Conservation (phyloP, 2,113 vertebrate species). For the Brachionichthys hirsutus region DNA sequence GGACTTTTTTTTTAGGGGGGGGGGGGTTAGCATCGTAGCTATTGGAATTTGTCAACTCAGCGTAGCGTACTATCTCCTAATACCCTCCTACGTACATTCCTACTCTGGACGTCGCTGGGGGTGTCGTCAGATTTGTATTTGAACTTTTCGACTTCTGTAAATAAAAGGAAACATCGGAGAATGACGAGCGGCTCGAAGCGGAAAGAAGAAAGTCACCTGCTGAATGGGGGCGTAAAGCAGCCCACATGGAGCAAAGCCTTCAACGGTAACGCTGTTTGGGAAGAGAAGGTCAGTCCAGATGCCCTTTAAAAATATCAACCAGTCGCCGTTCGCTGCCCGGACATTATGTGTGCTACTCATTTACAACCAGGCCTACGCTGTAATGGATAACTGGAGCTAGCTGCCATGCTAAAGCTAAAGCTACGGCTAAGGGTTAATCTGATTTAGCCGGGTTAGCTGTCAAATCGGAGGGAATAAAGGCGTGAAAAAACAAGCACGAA, state of each 20-base stretch:
- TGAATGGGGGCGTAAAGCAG: constrained; percentile 78
- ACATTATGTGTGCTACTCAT: background rate
- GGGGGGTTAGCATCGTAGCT: no score
- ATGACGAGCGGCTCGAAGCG: constrained; percentile 77
- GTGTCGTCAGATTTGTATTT: background rate
- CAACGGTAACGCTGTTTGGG: constrained; percentile 77
- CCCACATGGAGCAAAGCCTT: constrained; percentile 81
- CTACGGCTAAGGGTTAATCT: constrained; percentile 41
- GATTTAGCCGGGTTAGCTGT: background rate
- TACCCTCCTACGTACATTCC: constrained; percentile 24
- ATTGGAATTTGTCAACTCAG: constrained; percentile 71
- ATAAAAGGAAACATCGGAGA: constrained; percentile 41
- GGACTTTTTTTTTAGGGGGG: background rate
- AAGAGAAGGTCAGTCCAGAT: constrained; percentile 73
- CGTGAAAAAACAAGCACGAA: no score
- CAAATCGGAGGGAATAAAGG: background rate
- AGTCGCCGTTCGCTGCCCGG: no score
- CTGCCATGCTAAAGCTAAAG: constrained; percentile 31
- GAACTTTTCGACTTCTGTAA: constrained; percentile 24
- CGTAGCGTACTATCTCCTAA: constrained; percentile 28
- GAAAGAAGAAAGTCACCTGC: constrained; percentile 78
- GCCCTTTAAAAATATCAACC: background rate
- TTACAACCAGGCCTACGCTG: background rate
- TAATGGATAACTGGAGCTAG: constrained; percentile 6
- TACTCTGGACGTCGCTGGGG: background rate